Conservation (phyloP, 2,113 vertebrate genomes). For the Formicarius rufipectus region DNA sequence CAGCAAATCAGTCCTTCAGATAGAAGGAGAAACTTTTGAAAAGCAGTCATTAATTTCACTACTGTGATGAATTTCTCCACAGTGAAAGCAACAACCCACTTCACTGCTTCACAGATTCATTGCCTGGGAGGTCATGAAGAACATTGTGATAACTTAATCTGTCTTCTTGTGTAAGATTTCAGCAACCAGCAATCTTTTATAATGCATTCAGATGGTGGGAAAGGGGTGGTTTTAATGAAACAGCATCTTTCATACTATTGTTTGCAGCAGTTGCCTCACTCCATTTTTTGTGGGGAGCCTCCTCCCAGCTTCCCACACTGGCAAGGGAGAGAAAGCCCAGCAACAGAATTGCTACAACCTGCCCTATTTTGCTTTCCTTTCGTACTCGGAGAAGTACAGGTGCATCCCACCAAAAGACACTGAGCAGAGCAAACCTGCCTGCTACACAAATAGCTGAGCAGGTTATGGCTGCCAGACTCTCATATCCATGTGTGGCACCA, state of each 20-base stretch:
- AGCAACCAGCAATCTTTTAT: conserved; percentile 2
- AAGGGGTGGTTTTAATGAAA: background rate
- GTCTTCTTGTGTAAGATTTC: background rate
- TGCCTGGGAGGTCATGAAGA: conserved; percentile 4
- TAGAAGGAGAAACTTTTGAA: conserved; percentile 8
- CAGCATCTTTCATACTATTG: background rate
- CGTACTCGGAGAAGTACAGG: background rate
- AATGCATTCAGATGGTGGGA: background rate
- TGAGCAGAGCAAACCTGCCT: background rate
- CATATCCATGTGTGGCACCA: fast-evolving
- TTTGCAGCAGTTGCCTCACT: background rate
- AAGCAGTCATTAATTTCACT: conserved; percentile 22
- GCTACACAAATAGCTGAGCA: background rate
- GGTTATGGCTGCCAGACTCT: background rate
- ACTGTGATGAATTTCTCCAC: background rate
- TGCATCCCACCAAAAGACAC: background rate
- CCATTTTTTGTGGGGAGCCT: background rate
- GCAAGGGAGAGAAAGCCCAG: background rate
- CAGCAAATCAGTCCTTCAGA: conserved; percentile 23
- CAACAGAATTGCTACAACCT: background rate
- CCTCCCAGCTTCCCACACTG: background rate
- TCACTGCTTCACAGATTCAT: conserved; percentile 30
- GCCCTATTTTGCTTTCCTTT: background rate
- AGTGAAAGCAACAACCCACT: conserved; percentile 12
- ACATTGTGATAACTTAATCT: conserved; percentile 18